Evolutionary conservation across 92 coral and sea anemone genomes (phyloP), one percentile per base, ranked within the genome.

Genomic region (Zoanthus sociatus): DNA sequence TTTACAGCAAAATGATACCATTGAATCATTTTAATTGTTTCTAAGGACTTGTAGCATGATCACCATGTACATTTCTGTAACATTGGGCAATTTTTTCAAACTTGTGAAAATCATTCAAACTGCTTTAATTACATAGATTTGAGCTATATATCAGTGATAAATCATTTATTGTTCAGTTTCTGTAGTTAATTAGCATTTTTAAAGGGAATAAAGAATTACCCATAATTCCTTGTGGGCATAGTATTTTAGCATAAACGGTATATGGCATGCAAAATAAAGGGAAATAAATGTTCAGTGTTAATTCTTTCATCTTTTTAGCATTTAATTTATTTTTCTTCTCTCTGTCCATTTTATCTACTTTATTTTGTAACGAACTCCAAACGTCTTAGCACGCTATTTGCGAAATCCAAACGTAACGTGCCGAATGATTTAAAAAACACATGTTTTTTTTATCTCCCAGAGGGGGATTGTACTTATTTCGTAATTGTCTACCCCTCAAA

Each of bases 261-360:
- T 37, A 16, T 33, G 53, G 15, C 53, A 32, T 72, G 53, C 26
- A 15, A 30, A 72, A 33, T 37, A 14, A 60, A 3, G 17, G 67
- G 67, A 20, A 15, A 60, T 26, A 60, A 73, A 73, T 73, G 77
- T 37, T 73, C 47, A 33, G 21, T 73, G 77, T 64, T 56, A 55
- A 82, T 33, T 42, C 46, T 33, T 32, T 82, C 73, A 82, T 82
- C 73, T 82, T 82, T 60, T 63, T 76, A 10, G 76, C 75, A 82
- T 82, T 82, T 66, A 76, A 82, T 61, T 16, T 31, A 47, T 3
- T 81, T 81, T 81, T 81, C 73, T 81, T 81, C 76, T 81, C 21
- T 12, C 14, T 58, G 33, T 81, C 60, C 86, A 81, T 81, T 44
- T 79, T 44, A 71, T 8, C 50, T 71, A 50, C 48, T 71, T 14